A percentile compares a stretch with the other conserved stretches of the same genome.
Evolutionary conservation across 1,140 invertebrate species (phyloP).

Genomic region (Drosophila elegans): DNA sequence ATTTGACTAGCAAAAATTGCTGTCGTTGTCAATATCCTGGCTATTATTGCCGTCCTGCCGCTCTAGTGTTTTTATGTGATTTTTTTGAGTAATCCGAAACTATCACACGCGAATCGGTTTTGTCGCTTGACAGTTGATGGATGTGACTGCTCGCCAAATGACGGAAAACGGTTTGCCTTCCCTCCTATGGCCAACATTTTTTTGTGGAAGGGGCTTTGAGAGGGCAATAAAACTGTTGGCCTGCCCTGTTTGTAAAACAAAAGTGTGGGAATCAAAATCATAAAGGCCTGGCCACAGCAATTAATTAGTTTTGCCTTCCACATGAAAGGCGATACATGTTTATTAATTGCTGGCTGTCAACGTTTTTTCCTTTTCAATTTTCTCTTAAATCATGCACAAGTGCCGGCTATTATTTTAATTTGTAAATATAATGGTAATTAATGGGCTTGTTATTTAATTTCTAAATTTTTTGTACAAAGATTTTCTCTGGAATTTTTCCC

Average conservation of each 20-base stretch:
- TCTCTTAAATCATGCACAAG: constrained; percentile 8
- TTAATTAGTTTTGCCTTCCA: constrained; percentile 65
- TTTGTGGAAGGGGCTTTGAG: constrained; percentile 11
- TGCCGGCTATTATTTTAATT: constrained; percentile 21
- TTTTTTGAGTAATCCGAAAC: constrained; percentile 70
- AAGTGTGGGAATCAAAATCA: constrained; percentile 36
- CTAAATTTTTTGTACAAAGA: not conserved
- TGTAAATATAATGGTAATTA: not conserved
- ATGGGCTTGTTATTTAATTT: not conserved
- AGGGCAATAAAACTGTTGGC: constrained; percentile 21
- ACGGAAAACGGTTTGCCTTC: constrained; percentile 7
- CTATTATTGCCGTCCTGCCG: constrained; percentile 26
- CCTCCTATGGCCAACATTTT: constrained; percentile 18
- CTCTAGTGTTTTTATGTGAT: constrained; percentile 16
- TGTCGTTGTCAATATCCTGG: constrained; percentile 46
- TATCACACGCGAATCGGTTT: constrained; percentile 71
- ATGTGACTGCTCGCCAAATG: constrained; percentile 54
- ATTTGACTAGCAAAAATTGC: constrained; percentile 56
- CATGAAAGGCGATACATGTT: constrained; percentile 8
- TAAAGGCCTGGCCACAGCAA: constrained; percentile 50
- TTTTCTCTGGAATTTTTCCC: not conserved
- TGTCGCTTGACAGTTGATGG: constrained; percentile 75
- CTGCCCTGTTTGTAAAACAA: not conserved
- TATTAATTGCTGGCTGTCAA: constrained; percentile 26
- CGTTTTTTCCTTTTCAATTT: constrained; percentile 15